A percentile compares a stretch with the other conserved stretches of the same genome.
Conservation (phyloP, 2,888 invertebrate genomes). For the Teleogryllus oceanicus region DNA sequence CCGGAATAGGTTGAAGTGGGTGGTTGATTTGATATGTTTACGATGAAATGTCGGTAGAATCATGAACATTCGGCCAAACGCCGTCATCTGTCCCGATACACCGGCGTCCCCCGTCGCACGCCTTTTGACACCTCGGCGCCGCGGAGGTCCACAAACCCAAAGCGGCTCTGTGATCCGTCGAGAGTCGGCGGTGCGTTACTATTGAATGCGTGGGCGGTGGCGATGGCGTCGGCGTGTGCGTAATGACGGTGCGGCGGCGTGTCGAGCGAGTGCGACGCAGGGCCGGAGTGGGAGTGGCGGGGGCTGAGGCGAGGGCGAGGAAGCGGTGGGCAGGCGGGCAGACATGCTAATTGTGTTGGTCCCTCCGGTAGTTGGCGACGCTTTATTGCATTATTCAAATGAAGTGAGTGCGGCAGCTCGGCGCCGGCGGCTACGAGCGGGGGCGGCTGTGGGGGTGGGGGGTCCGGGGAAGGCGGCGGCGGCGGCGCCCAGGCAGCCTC, state of each 20-base stretch:
- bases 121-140: no score
- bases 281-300: background rate
- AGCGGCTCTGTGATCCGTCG: no score
- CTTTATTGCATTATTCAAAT: constrained; percentile 37
- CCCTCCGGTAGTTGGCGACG: constrained; percentile 18
- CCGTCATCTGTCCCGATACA: no score
- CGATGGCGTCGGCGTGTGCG: no score
- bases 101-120: no score
- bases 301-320: background rate
- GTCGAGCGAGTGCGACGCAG: background rate
- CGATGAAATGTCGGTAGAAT: no score
- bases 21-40: no score
- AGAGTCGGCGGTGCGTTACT: no score
- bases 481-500: constrained; percentile 10
- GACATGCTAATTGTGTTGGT: constrained; percentile 18
- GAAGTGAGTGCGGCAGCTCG: constrained; percentile 23
- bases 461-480: background rate
- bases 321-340: background rate
- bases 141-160: no score
- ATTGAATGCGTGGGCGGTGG: background rate
- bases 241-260: no score
- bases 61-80: no score
- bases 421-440: background rate
- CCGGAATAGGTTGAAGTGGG: no score
- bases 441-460: background rate